Evolutionary conservation across 2,113 vertebrate species (phyloP).

Genomic region (Coreoperca whiteheadi): DNA sequence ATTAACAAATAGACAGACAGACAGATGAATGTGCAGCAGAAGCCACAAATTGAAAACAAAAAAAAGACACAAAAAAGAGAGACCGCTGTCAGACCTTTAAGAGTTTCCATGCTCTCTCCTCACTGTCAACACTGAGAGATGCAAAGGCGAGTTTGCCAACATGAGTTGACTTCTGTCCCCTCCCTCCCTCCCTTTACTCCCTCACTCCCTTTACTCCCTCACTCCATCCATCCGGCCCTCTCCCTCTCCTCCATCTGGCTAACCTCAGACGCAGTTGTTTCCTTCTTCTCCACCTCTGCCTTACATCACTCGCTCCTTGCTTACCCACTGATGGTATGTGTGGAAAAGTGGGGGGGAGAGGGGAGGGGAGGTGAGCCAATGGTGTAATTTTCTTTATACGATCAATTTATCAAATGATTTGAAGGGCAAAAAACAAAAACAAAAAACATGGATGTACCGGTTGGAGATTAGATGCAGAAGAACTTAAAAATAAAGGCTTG

Average conservation of each 20-base stretch:
- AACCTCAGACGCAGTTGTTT: slow-evolving; percentile 82
- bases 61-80: background rate
- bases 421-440: slow-evolving; percentile 1
- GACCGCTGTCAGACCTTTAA: slow-evolving; percentile 18
- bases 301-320: slow-evolving; percentile 77
- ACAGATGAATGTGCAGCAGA: slow-evolving; percentile 17
- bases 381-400: slow-evolving; percentile 55
- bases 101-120: slow-evolving; percentile 57
- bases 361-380: slow-evolving; percentile 64
- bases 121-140: slow-evolving; percentile 28
- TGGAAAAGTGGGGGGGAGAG: slow-evolving; percentile 43
- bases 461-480: slow-evolving; percentile 16
- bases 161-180: slow-evolving; percentile 42
- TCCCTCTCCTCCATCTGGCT: slow-evolving; percentile 78
- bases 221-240: slow-evolving; percentile 31
- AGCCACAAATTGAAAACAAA: slow-evolving; percentile 11
- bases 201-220: slow-evolving; percentile 34
- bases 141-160: slow-evolving; percentile 51
- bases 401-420: slow-evolving; percentile 59
- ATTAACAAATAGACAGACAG: slow-evolving; percentile 6
- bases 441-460: background rate
- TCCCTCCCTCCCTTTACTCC: slow-evolving; percentile 12
- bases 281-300: slow-evolving; percentile 79
- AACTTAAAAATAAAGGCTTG: slow-evolving; percentile 21
- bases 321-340: slow-evolving; percentile 53